These are phyloP conservation scores for Ptychadena robeensis DNA, from an alignment of 2,797 vertebrate genomes.

Conservation along the genomic window DNA sequence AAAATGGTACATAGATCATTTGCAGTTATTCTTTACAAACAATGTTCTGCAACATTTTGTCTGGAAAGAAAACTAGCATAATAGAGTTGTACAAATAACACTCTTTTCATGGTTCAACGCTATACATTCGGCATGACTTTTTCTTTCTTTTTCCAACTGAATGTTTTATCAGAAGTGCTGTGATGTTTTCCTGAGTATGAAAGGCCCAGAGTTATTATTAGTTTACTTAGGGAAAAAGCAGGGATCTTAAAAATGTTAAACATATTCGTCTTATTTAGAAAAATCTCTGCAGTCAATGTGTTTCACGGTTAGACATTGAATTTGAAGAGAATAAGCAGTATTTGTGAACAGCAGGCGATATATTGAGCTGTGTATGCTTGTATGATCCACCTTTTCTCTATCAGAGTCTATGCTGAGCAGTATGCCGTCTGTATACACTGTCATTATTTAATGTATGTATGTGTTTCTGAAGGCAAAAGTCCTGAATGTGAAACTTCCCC, in stretches of 20 bases:
- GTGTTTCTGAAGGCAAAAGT: background rate
- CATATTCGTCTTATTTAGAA: constrained; percentile 28
- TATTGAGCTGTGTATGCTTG: background rate
- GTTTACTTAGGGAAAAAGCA: constrained; percentile 38
- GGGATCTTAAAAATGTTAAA: constrained; percentile 18
- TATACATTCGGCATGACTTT: constrained; percentile 13
- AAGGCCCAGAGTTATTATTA: constrained; percentile 29
- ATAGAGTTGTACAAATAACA: constrained; percentile 25
- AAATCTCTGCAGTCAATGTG: constrained; percentile 30
- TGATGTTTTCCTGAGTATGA: constrained; percentile 28
- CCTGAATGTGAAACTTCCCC: background rate
- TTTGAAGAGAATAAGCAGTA: constrained; percentile 38
- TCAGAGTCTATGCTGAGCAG: background rate
- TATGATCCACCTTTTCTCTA: background rate
- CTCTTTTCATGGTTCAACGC: constrained; percentile 26
- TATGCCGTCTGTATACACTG: background rate
- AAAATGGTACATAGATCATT: background rate
- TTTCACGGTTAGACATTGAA: constrained; percentile 23
- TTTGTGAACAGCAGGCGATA: constrained; percentile 17
- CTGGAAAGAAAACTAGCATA: constrained; percentile 28
- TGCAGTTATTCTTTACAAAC: background rate
- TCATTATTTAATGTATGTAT: background rate
- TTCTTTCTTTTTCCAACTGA: constrained; percentile 46
- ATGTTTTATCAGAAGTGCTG: constrained; percentile 41
- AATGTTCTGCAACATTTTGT: constrained; percentile 1